Base-by-base conservation (phyloP, 2,797 vertebrate species). In the Chrysocyon brachyurus region DNA sequence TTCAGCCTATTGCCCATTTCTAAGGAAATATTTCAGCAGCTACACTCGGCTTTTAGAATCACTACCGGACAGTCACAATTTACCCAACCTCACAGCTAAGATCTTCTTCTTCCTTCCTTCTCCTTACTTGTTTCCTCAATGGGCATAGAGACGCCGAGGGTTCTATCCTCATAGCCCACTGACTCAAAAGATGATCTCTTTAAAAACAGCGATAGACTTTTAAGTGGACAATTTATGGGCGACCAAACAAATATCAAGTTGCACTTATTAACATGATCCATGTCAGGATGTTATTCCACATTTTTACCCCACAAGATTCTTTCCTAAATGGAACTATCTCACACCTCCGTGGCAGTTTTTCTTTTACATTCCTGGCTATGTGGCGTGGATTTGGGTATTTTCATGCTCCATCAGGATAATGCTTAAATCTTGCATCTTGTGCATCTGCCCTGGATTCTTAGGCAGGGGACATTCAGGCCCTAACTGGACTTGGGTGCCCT, bases 11-110 rank as follows among this genome's bases (percentile, higher is more conserved):
- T 49, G 12, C n/a, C 96, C 70, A 15, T 86, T 92, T 82, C 96
- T 83, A 59, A 95, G 96, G 61, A 96, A 87, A 77, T 83, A 63
- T 49, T 72, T 83, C 54, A 31, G 89, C 59, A 86, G 28, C 94
- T 59, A 40, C 12, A 31, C 33, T 70, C 49, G n/a, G 21, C 40
- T 70, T 94, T 85, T 40, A 72, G 90, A 91, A 52, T 92, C 17
- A 8, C 26, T 72, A 17, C 52, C n/a, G 73, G 64, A 40, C 10
- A 64, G 70, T 31, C 31, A 28, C 2, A 1, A 59, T 66, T 72
- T 75, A 61, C 57, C 19, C 49, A 83, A 0, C 63, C 57, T 73
- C 46, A 36, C 1, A 54, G 52, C 33, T 11, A 77, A 28, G 28
- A 87, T 46, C 31, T 75, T 70, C 63, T 54, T 36, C 24, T 79